phyloP scores from a whole-genome alignment of 2,888 invertebrate species.

The Dorcus hopei region DNA sequence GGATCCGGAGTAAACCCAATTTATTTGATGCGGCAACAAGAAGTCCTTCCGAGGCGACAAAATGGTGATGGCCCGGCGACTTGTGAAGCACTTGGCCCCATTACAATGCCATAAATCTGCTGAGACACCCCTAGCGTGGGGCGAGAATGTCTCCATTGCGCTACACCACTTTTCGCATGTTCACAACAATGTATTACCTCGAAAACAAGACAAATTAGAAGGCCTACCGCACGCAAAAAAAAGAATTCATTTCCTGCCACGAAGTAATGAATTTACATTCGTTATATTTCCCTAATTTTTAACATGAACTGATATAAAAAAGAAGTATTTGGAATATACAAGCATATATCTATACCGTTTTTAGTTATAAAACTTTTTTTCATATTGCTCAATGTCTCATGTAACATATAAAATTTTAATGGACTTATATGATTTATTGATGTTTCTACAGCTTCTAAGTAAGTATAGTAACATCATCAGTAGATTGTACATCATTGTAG shows the following conservation, averaged over 20 bases:
- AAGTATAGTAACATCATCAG: no score
- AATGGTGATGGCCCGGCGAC: constrained; percentile 60
- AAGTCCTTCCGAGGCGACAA: constrained; percentile 52
- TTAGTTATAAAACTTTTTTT: no score
- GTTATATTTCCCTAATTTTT: not conserved
- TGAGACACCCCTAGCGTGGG: constrained; percentile 36
- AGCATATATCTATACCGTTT: no score
- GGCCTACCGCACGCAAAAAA: constrained; percentile 12
- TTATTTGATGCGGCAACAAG: constrained; percentile 50
- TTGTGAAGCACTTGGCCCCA: constrained; percentile 63
- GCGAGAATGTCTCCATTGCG: constrained; percentile 43
- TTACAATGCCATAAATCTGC: constrained; percentile 61
- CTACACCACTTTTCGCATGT: constrained; percentile 36
- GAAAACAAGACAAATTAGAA: constrained; percentile 43
- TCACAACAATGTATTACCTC: constrained; percentile 40
- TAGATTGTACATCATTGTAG: no score
- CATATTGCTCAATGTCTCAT: no score
- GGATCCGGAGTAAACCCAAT: constrained; percentile 42
- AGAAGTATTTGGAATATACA: no score
- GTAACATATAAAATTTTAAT: no score
- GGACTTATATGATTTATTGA: no score
- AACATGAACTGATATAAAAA: not conserved
- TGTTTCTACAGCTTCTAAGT: no score
- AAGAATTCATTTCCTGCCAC: constrained; percentile 9
- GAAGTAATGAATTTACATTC: not conserved